Evolutionary conservation across 2,797 vertebrate species (phyloP).

Genomic region (Galaxias olidus): DNA sequence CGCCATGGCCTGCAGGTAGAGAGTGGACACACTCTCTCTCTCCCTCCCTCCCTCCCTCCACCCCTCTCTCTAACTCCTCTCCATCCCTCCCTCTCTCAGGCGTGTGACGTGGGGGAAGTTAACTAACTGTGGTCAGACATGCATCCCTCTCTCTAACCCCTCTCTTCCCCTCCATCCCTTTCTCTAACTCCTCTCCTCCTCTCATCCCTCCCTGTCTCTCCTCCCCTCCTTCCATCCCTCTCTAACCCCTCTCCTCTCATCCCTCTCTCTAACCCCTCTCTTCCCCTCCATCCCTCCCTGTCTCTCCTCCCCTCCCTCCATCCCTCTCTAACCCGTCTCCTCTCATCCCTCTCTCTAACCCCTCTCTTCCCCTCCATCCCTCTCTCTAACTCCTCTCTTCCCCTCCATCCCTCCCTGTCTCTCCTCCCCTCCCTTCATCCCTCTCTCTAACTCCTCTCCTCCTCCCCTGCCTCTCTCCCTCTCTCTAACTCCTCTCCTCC

Average conservation of each 20-base stretch:
- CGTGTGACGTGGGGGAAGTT: no score
- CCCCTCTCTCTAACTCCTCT: no score
- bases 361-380: not conserved
- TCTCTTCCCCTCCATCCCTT: not conserved
- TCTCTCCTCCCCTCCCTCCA: not conserved
- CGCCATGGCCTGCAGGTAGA: no score
- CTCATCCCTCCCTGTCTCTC: not conserved
- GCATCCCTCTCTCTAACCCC: not conserved
- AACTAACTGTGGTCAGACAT: no score
- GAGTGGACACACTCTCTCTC: no score
- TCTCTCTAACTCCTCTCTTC: not conserved
- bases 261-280: not conserved
- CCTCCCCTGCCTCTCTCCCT: not conserved
- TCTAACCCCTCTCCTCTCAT: not conserved
- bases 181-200: no score
- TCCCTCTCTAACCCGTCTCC: not conserved
- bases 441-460: not conserved
- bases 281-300: not conserved
- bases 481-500: not conserved
- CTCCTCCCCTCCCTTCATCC: conserved; percentile 1
- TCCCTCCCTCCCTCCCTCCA: not conserved
- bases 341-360: not conserved
- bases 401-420: not conserved
- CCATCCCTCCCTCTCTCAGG: no score
- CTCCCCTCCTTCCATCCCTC: not conserved